phyloP scores from a whole-genome alignment of 2,797 vertebrate genomes.

The Halcyon leucocephala region DNA sequence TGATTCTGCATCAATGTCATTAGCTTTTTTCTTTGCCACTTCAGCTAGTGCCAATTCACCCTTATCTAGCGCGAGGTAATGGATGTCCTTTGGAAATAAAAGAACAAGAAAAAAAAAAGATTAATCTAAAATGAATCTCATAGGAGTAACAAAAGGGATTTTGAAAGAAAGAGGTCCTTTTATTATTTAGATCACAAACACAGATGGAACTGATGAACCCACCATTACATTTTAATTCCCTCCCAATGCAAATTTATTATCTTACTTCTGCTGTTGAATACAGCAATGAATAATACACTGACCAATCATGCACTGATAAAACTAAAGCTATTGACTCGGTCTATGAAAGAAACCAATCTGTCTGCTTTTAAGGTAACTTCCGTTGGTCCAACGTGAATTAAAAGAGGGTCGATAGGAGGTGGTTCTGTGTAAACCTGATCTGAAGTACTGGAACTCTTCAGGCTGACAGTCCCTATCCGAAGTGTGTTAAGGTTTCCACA shows the following conservation, averaged over 20 bases:
- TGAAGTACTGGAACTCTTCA: background rate
- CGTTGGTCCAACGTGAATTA: background rate
- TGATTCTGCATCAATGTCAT: slow-evolving; percentile 89
- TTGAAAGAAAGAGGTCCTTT: slow-evolving; percentile 73
- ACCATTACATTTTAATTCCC: slow-evolving; percentile 75
- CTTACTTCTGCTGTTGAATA: slow-evolving; percentile 32
- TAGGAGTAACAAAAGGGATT: slow-evolving; percentile 77
- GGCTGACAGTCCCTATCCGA: background rate
- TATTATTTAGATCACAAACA: slow-evolving; percentile 77
- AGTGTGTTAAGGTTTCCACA: background rate
- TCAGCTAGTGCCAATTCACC: slow-evolving; percentile 95
- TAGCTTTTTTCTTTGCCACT: slow-evolving; percentile 94
- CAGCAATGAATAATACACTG: slow-evolving; percentile 31
- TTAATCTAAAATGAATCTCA: slow-evolving; percentile 91
- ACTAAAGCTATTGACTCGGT: slow-evolving; percentile 18
- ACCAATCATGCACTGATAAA: slow-evolving; percentile 29
- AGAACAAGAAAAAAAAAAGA: slow-evolving; percentile 83
- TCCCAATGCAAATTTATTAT: slow-evolving; percentile 64
- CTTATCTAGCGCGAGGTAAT: slow-evolving; percentile 96
- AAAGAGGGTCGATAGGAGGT: background rate
- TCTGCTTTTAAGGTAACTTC: background rate
- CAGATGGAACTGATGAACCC: slow-evolving; percentile 69
- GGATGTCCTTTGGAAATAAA: slow-evolving; percentile 98
- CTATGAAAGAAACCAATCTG: slow-evolving; percentile 14
- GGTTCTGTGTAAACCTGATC: background rate